Evolutionary conservation across 2,888 invertebrate genomes (phyloP).

Genomic region (Amitus sp.): DNA sequence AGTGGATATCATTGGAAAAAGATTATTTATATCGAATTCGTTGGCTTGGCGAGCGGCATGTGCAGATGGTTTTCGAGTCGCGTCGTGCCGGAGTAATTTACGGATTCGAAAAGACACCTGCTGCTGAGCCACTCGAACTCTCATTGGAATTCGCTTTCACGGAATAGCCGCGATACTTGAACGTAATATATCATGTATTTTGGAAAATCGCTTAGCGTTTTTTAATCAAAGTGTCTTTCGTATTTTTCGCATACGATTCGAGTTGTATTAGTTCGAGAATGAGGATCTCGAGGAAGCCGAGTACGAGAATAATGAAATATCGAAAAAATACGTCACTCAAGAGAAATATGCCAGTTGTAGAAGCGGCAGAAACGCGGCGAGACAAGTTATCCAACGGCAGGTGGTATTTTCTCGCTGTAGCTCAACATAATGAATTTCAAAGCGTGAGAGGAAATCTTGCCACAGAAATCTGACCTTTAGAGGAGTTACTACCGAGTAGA

Average conservation of each 20-base stretch:
- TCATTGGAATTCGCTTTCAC: not conserved
- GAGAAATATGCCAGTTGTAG: not conserved
- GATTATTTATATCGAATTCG: too few relatives aligned
- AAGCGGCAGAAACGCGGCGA: conserved; percentile 12
- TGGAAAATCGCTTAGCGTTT: too few relatives aligned
- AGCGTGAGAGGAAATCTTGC: conserved; percentile 43
- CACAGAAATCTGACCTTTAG: conserved; percentile 58
- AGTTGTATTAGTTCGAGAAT: not conserved
- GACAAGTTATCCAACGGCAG: conserved; percentile 6
- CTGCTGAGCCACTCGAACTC: conserved; percentile 20
- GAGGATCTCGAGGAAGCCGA: too few relatives aligned
- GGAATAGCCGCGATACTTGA: too few relatives aligned
- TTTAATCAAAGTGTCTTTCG: not conserved
- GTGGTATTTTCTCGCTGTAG: conserved; percentile 9
- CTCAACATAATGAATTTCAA: conserved; percentile 4
- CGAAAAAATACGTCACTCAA: not conserved
- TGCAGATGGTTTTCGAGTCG: conserved; percentile 31
- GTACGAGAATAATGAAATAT: not conserved
- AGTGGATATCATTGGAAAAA: too few relatives aligned
- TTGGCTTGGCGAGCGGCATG: too few relatives aligned
- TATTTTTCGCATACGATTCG: not conserved
- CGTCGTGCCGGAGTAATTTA: conserved; percentile 18
- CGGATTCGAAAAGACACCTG: conserved; percentile 33
- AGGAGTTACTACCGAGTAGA: conserved; percentile 28
- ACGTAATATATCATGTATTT: too few relatives aligned